These are phyloP conservation scores for Sphaerophoria taeniata DNA, from an alignment of 2,888 invertebrate genomes.

Conservation along the genomic window DNA sequence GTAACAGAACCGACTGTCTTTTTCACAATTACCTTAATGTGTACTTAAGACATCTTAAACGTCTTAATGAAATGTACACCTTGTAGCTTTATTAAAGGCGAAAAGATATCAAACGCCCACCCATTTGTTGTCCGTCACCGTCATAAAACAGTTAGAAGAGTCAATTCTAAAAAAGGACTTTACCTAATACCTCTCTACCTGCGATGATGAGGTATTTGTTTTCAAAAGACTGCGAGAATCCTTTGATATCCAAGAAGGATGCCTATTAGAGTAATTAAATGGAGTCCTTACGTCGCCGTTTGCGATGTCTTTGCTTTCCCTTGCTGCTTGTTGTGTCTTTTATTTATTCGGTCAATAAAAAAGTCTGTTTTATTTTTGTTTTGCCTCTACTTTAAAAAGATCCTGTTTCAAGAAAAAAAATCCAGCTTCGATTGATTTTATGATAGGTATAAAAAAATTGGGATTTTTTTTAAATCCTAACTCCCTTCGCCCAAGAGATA, in stretches of 20 bases:
- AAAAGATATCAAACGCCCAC: slow-evolving; percentile 60
- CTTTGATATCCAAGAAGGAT: slow-evolving; percentile 74
- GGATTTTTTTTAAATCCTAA: slow-evolving; percentile 5
- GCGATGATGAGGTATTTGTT: slow-evolving; percentile 67
- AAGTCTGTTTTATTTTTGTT: slow-evolving; percentile 14
- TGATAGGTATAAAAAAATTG: slow-evolving; percentile 32
- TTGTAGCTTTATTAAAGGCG: slow-evolving; percentile 72
- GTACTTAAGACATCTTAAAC: slow-evolving; percentile 76
- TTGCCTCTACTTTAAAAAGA: neutral
- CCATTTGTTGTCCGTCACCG: slow-evolving; percentile 70
- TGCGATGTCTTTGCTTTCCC: neutral
- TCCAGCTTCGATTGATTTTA: slow-evolving; percentile 55
- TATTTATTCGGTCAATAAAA: slow-evolving; percentile 70
- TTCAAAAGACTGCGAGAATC: slow-evolving; percentile 74
- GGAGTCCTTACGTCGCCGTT: slow-evolving; percentile 31
- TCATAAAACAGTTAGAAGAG: slow-evolving; percentile 66
- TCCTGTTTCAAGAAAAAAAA: slow-evolving; percentile 27
- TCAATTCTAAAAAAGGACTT: slow-evolving; percentile 53
- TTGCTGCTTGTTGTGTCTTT: slow-evolving; percentile 19
- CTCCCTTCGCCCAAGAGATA: slow-evolving; percentile 8
- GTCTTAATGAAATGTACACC: slow-evolving; percentile 77
- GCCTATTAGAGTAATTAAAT: slow-evolving; percentile 74
- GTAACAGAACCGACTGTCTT: slow-evolving; percentile 65
- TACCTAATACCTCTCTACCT: slow-evolving; percentile 10
- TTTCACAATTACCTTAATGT: slow-evolving; percentile 76